These are phyloP conservation scores for Dasypus novemcinctus DNA, from an alignment of 2,113 vertebrate species.

Conservation along the genomic window DNA sequence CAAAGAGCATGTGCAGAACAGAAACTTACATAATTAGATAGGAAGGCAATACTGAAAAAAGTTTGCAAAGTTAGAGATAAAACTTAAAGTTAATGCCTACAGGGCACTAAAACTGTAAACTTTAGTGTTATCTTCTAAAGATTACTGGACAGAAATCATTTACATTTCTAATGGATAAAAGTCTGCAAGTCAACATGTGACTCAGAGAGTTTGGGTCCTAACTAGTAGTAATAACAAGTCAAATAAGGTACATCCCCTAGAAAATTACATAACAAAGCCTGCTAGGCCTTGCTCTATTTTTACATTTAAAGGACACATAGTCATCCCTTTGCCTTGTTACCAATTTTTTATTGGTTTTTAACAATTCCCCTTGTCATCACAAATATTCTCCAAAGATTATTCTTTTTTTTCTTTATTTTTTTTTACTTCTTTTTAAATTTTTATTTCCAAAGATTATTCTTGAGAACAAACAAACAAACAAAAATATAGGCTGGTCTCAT, in stretches of 20 bases:
- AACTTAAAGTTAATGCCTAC: not conserved
- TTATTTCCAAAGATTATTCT: not conserved
- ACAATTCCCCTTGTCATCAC: not conserved
- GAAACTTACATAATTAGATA: not conserved
- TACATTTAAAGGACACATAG: not conserved
- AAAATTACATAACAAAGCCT: not conserved
- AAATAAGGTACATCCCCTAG: not conserved
- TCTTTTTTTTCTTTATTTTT: not conserved
- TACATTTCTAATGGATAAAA: not conserved
- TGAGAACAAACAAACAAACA: not conserved
- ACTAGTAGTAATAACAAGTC: not conserved
- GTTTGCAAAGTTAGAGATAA: not conserved
- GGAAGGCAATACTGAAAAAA: not conserved
- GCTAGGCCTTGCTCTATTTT: not conserved
- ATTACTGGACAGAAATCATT: not conserved
- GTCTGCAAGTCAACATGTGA: not conserved
- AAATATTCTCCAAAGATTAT: not conserved
- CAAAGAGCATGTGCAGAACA: not conserved
- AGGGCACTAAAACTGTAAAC: not conserved
- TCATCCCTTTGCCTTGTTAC: not conserved
- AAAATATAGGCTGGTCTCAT: not conserved
- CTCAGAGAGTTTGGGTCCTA: not conserved
- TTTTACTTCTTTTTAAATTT: too few relatives aligned
- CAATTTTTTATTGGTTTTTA: not conserved
- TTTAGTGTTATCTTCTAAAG: not conserved